These are phyloP conservation scores for Dromococcyx pavoninus DNA, from an alignment of 2,797 vertebrate species.

Conservation along the genomic window DNA sequence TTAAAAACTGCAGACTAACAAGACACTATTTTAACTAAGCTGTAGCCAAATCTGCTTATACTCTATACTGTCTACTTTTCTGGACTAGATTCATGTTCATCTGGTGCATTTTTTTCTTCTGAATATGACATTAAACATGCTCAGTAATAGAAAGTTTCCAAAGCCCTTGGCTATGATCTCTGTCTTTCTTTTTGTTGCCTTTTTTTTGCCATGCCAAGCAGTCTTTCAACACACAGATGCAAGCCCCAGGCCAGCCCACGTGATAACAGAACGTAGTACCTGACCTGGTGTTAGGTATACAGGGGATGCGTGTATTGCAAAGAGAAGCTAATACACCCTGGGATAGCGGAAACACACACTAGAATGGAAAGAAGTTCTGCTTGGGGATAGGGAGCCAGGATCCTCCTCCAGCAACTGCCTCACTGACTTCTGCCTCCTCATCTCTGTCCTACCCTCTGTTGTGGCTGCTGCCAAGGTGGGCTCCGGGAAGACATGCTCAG, in stretches of 20 bases:
- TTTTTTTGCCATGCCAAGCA: slow-evolving; percentile 77
- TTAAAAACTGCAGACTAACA: not conserved
- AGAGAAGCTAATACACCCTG: slow-evolving; percentile 82
- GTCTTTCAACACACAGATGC: slow-evolving; percentile 79
- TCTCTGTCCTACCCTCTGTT: slow-evolving; percentile 95
- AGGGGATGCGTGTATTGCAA: slow-evolving; percentile 73
- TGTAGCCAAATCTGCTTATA: not conserved
- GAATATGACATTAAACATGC: slow-evolving; percentile 73
- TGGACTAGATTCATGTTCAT: not conserved
- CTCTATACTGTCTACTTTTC: not conserved
- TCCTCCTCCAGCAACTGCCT: slow-evolving; percentile 83
- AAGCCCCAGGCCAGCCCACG: slow-evolving; percentile 76
- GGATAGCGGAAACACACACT: slow-evolving; percentile 83
- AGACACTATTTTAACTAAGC: not conserved
- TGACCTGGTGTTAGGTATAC: slow-evolving; percentile 76
- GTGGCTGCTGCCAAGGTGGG: slow-evolving; percentile 90
- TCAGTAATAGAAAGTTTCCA: slow-evolving; percentile 76
- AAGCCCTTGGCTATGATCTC: slow-evolving; percentile 35
- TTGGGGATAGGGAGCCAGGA: slow-evolving; percentile 78
- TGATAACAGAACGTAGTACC: slow-evolving; percentile 72
- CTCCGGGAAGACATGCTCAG: slow-evolving; percentile 83
- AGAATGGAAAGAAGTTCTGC: slow-evolving; percentile 77
- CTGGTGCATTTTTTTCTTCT: slow-evolving; percentile 57
- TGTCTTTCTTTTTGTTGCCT: not conserved
- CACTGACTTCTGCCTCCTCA: slow-evolving; percentile 84